Conservation (phyloP, 2,888 invertebrate genomes). For the Pocota personata region DNA sequence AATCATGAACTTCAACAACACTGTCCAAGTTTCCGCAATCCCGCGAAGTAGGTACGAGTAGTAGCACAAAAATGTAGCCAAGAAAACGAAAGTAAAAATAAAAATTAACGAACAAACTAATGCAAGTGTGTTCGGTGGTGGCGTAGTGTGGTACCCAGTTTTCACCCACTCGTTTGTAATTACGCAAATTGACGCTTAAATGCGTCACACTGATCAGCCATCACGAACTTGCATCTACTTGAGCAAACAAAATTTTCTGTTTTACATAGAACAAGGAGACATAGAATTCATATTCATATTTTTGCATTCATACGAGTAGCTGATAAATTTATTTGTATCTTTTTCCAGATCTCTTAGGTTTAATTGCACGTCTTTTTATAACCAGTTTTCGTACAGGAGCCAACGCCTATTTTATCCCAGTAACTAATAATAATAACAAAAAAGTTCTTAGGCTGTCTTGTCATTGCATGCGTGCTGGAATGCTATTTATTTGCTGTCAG, state of each 20-base stretch:
- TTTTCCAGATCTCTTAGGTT: neutral
- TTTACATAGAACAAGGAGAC: neutral
- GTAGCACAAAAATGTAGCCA: neutral
- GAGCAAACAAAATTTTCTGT: neutral
- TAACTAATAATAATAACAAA: neutral
- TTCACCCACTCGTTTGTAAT: neutral
- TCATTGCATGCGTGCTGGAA: slow-evolving; percentile 4
- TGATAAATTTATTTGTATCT: neutral
- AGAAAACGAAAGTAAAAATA: slow-evolving; percentile 15
- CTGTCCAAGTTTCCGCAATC: slow-evolving; percentile 1
- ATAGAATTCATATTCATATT: neutral
- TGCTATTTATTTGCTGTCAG: neutral
- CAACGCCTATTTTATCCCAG: slow-evolving; percentile 11
- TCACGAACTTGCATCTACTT: neutral
- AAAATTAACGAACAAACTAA: neutral
- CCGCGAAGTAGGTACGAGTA: neutral
- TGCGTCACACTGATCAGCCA: slow-evolving; percentile 2
- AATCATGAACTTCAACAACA: slow-evolving; percentile 8
- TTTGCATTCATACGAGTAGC: neutral
- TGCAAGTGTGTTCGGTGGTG: neutral
- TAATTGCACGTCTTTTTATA: neutral
- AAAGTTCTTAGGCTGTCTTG: neutral
- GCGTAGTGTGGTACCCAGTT: neutral
- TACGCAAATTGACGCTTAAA: slow-evolving; percentile 1
- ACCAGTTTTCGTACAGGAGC: slow-evolving; percentile 9